These are phyloP conservation scores for Cryptocephalus primarius DNA, from an alignment of 2,888 invertebrate genomes.

Conservation along the genomic window DNA sequence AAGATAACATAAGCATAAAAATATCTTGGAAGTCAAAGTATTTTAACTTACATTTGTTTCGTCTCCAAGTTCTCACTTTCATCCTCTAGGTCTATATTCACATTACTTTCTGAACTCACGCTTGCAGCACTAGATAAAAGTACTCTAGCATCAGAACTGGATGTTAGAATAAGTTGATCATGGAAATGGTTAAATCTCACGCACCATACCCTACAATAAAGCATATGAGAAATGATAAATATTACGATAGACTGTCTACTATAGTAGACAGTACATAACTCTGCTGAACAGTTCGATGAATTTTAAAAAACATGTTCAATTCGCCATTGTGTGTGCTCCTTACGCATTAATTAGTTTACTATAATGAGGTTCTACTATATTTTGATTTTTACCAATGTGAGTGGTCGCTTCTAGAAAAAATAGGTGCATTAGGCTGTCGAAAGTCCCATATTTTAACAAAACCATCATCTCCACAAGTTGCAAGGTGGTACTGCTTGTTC, in stretches of 20 bases:
- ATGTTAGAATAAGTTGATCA: conserved; percentile 87
- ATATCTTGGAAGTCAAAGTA: background rate
- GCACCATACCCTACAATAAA: conserved; percentile 68
- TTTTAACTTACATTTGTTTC: conserved; percentile 38
- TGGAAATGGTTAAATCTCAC: conserved; percentile 94
- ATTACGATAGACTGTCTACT: conserved; percentile 1
- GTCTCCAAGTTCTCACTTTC: conserved; percentile 38
- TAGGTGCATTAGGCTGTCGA: conserved; percentile 65
- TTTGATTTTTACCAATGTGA: conserved; percentile 60
- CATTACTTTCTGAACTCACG: conserved; percentile 71
- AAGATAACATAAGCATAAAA: background rate
- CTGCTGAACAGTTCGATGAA: no score
- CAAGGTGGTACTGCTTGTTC: conserved; percentile 91
- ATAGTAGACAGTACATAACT: no score
- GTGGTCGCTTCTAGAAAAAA: conserved; percentile 72
- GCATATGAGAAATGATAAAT: background rate
- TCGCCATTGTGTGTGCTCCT: no score
- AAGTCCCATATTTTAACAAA: conserved; percentile 94
- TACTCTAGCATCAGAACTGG: conserved; percentile 90
- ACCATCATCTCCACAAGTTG: conserved; percentile 93
- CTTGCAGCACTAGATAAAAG: conserved; percentile 78
- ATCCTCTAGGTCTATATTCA: conserved; percentile 40
- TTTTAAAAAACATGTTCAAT: background rate
- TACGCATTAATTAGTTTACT: no score
- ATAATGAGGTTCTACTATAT: no score